Percentiles rank a stretch among this genome's conserved stretches.
These are phyloP conservation scores for Castor canadensis DNA, from an alignment of 2,113 vertebrate genomes.

Conservation along the genomic window DNA sequence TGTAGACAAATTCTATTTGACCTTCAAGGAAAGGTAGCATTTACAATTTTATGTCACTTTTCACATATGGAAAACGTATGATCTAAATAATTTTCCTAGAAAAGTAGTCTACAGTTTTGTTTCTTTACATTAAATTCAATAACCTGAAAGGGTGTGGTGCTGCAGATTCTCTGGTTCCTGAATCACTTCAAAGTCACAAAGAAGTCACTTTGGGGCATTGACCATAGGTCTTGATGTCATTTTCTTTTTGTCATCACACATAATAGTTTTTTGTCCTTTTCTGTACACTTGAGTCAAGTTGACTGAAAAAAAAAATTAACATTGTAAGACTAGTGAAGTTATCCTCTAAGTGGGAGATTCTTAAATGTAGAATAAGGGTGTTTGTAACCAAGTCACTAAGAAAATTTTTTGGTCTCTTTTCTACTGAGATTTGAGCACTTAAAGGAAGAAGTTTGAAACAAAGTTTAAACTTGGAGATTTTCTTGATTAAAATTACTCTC, in stretches of 20 bases:
- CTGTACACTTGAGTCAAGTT: not conserved
- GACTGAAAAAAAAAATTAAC: not conserved
- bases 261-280: not conserved
- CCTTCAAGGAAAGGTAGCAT: not conserved
- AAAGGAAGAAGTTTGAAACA: not conserved
- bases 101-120: not conserved
- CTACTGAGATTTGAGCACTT: not conserved
- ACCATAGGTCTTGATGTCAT: not conserved
- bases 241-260: not conserved
- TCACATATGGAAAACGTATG: not conserved
- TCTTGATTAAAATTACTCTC: not conserved
- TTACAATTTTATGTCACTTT: not conserved
- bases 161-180: not conserved
- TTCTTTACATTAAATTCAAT: not conserved
- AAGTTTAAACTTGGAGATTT: not conserved
- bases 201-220: not conserved
- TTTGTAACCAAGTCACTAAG: not conserved
- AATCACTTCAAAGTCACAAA: not conserved
- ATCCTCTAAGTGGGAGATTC: not conserved
- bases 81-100: not conserved
- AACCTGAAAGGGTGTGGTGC: not conserved
- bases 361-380: not conserved
- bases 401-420: not conserved
- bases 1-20: conserved; percentile 14
- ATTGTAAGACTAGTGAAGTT: not conserved